A percentile compares a stretch with the other conserved stretches of the same genome.
phyloP scores from a whole-genome alignment of 2,113 vertebrate genomes.

The Scomber colias region DNA sequence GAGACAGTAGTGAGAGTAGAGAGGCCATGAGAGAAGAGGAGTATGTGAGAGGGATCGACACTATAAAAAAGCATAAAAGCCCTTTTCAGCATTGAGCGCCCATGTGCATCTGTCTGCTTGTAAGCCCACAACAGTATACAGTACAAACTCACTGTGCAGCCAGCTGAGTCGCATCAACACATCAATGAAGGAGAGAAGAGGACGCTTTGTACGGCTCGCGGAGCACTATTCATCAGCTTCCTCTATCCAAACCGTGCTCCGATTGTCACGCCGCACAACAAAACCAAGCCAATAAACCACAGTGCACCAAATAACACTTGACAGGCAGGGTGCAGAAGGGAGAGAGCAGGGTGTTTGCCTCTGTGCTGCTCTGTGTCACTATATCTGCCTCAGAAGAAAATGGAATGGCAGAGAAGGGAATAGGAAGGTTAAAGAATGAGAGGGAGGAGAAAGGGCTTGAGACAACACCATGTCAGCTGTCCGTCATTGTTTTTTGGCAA shows the following conservation, averaged over 20 bases:
- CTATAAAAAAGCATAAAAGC: slow-evolving; percentile 52
- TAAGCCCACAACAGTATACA: slow-evolving; percentile 57
- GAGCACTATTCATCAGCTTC: slow-evolving; percentile 68
- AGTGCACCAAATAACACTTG: slow-evolving; percentile 60
- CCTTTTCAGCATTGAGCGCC: slow-evolving; percentile 53
- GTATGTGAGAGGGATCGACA: slow-evolving; percentile 29
- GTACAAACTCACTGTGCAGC: slow-evolving; percentile 57
- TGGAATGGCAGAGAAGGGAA: not conserved
- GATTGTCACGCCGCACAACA: slow-evolving; percentile 65
- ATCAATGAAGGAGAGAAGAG: slow-evolving; percentile 73
- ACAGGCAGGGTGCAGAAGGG: slow-evolving; percentile 50
- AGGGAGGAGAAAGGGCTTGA: not conserved
- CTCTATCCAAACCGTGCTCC: slow-evolving; percentile 55
- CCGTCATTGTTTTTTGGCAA: slow-evolving; percentile 29
- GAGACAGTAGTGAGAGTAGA: not conserved
- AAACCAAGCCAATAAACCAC: slow-evolving; percentile 73
- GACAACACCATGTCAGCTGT: slow-evolving; percentile 38
- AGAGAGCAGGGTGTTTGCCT: not conserved
- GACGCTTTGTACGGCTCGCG: slow-evolving; percentile 62
- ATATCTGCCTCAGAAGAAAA: slow-evolving; percentile 35
- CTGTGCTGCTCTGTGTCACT: slow-evolving; percentile 18
- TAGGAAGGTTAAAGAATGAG: slow-evolving; percentile 7
- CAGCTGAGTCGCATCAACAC: slow-evolving; percentile 73
- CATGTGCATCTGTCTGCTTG: slow-evolving; percentile 65
- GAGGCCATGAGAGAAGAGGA: slow-evolving; percentile 15